A percentile compares a stretch with the other conserved stretches of the same genome.
Conservation (phyloP, 2,797 vertebrate genomes). For the Phoebastria nigripes region DNA sequence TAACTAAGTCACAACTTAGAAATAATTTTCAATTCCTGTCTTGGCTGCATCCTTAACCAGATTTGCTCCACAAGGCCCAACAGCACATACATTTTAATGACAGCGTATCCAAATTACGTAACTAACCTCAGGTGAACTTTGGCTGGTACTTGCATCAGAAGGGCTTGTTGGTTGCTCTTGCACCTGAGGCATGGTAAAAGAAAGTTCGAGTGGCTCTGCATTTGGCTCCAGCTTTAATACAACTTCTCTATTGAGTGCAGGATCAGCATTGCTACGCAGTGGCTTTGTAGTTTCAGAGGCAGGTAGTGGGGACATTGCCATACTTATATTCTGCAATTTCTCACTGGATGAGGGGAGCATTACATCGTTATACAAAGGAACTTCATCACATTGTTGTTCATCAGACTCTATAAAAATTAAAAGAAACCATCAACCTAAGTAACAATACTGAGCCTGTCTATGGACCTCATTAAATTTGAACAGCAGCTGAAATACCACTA, state of each 20-base stretch:
- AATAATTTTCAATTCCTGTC: not conserved
- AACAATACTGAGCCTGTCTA: constrained; percentile 6
- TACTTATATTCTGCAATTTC: constrained; percentile 81
- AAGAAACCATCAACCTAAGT: constrained; percentile 61
- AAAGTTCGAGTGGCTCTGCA: constrained; percentile 78
- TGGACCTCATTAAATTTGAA: constrained; percentile 52
- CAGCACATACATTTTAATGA: not conserved
- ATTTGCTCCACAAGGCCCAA: not conserved
- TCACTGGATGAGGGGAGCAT: constrained; percentile 91
- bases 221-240: constrained; percentile 79
- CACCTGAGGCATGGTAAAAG: constrained; percentile 78
- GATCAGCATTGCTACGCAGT: constrained; percentile 79
- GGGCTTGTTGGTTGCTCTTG: constrained; percentile 75
- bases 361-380: constrained; percentile 94
- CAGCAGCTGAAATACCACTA: not conserved
- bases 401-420: constrained; percentile 82
- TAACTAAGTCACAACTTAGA: not conserved
- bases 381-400: constrained; percentile 83
- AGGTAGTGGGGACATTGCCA: constrained; percentile 85
- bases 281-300: constrained; percentile 80
- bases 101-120: not conserved
- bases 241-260: constrained; percentile 77
- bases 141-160: constrained; percentile 75
- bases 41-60: not conserved
- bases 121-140: constrained; percentile 86